Base-by-base conservation (phyloP, 2,797 vertebrate species). In the Pseudochaenichthys georgianus region DNA sequence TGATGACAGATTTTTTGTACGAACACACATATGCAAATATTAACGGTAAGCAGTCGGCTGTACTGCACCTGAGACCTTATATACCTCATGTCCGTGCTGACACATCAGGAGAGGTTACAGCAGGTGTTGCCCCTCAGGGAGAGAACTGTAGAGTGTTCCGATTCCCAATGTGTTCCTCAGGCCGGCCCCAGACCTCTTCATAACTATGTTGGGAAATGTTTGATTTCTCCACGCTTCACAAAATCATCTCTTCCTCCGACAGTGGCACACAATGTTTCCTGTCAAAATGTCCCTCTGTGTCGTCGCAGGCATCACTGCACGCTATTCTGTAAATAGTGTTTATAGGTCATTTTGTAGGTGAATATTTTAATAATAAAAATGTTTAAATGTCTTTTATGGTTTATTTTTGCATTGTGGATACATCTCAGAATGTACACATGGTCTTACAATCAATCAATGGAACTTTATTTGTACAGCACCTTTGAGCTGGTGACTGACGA, bases 321-420 rank as follows among this genome's bases (percentile, higher is more conserved):
- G 87, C 89, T 92, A 76, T 79, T 80, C 73, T 95, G 95, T 96
- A 95, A 88, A 95, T 95, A 95, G 91, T 95, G 95, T 96, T 94
- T 91, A 95, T 95, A 96, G 93, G 88, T 88, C 86, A 88, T 94
- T 95, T 96, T 96, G 92, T 95, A 95, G 94, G 93, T 96, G 92
- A 93, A 93, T 95, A 95, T 96, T 96, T 96, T 95, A 95, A 94
- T 96, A 95, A 95, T 95, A 95, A 95, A 95, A 95, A 89, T 72
- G 72, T 90, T 79, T 89, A 95, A 95, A 93, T 64, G 28, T 69
- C 59, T 53, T 45, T 73, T 77, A 58, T 1, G 47, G 9, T 65
- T 62, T 1, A 47, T 60, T 17, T 59, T 73, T 66, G 41, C 13
- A 41, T 58, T 21, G 3, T 46, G 15, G 10, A 19, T 8, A 12